Evolutionary conservation across 1,140 invertebrate genomes (phyloP).

Genomic region (Drosophila cardini): DNA sequence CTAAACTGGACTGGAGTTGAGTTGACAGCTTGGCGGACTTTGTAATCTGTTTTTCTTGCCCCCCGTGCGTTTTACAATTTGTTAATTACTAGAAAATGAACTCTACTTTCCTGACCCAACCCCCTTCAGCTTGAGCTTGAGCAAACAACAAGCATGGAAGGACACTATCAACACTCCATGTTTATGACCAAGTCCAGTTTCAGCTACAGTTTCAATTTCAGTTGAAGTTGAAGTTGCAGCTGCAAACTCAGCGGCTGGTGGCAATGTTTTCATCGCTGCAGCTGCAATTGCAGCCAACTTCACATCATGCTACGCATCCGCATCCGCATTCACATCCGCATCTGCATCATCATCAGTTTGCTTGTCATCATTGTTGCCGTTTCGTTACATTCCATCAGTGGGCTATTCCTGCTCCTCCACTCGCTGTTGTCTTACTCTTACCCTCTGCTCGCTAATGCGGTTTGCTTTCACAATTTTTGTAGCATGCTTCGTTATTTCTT

Average conservation of each 20-base stretch:
- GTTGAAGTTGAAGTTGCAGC: neutral
- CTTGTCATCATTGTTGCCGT: constrained; percentile 68
- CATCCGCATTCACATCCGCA: too few relatives aligned
- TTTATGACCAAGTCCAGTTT: constrained; percentile 8
- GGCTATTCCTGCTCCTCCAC: neutral
- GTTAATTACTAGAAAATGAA: constrained; percentile 82
- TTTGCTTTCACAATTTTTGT: constrained; percentile 75
- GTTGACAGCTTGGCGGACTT: constrained; percentile 39
- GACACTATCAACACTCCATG: constrained; percentile 2
- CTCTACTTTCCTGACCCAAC: constrained; percentile 25
- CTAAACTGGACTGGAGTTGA: constrained; percentile 21
- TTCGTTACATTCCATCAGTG: constrained; percentile 61
- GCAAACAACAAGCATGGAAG: constrained; percentile 50
- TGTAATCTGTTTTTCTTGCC: constrained; percentile 7
- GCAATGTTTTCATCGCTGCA: constrained; percentile 68
- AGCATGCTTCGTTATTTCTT: constrained; percentile 77
- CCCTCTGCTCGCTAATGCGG: constrained; percentile 70
- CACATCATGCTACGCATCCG: neutral
- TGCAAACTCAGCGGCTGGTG: constrained; percentile 28
- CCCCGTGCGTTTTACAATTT: constrained; percentile 73
- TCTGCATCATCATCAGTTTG: constrained; percentile 51
- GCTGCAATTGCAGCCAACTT: constrained; percentile 12
- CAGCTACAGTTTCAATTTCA: neutral
- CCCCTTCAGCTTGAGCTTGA: constrained; percentile 24
- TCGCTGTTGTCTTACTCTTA: constrained; percentile 4